Evolutionary conservation across 2,113 vertebrate genomes (phyloP), one percentile per base, ranked within the genome.

Genomic region (Motacilla tschutschensis): DNA sequence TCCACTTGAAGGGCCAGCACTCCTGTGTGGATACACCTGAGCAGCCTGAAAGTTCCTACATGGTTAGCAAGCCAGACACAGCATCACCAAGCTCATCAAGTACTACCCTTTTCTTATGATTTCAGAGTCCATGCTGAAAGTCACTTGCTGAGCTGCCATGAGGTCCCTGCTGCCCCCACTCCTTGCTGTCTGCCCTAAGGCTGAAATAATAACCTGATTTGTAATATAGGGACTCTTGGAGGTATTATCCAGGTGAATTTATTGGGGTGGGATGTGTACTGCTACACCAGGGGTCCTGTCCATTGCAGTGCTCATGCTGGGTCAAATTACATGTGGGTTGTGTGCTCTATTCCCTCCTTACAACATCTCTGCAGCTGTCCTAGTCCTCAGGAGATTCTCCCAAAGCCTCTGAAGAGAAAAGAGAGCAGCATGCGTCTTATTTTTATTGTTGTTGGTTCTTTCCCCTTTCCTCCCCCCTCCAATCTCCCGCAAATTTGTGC

Each of bases 401-500:
- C 64, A 87, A 85, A 87, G 5, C 12, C 33, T 70, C 55, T 59
- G 53, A 88, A 79, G 21, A 72, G n/a, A 70, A 87, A 70, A 71
- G 14, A 48, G 16, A 80, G 7, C 25, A 85, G 31, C 17, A 36
- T 40, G 21, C 64, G 31, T 79, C 57, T 82, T 84, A 78, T 85
- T 90, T 88, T 87, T 90, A 74, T 48, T 87, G 44, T 31, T 90
- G 71, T 70, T 77, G 3, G 3, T 71, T 85, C 53, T 77, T 83
- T 81, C 14, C 21, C 38, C 12, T 79, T 81, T 67, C 47, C 48
- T 70, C 13, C 29, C 7, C 4, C 2, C 35, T 86, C 47, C 22
- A 59, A 66, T 38, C 48, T 77, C 29, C 38, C 31, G 20, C 17
- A 74, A 85, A 93, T 85, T 73, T 91, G 71, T 79, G 51, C 31